A percentile compares a stretch with the other conserved stretches of the same genome.
Evolutionary conservation across 2,797 vertebrate genomes (phyloP).

Genomic region (Melanotaenia pygmaea): DNA sequence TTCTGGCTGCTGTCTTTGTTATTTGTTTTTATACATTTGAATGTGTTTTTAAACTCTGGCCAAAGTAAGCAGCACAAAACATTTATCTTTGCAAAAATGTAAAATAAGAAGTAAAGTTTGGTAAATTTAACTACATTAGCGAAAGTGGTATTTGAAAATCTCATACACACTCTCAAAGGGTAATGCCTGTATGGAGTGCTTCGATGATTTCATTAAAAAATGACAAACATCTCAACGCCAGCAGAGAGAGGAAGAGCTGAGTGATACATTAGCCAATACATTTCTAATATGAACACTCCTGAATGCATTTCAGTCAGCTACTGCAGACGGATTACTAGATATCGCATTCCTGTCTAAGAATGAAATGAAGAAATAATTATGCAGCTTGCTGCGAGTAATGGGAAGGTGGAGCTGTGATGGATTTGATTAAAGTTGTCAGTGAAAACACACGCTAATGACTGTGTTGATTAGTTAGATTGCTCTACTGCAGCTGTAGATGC

Average conservation of each 20-base stretch:
- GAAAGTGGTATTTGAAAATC: conserved; percentile 23
- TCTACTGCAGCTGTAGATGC: conserved; percentile 64
- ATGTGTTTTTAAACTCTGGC: background rate
- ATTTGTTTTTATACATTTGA: background rate
- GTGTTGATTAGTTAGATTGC: conserved; percentile 81
- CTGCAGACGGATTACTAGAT: conserved; percentile 75
- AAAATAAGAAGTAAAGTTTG: background rate
- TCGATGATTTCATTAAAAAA: conserved; percentile 61
- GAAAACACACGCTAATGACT: conserved; percentile 81
- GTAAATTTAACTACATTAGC: background rate
- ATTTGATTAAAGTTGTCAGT: conserved; percentile 81
- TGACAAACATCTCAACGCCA: conserved; percentile 57
- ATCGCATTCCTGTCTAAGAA: conserved; percentile 74
- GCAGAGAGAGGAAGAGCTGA: conserved; percentile 53
- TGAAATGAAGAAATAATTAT: conserved; percentile 83
- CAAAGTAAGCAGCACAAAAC: background rate
- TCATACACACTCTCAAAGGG: conserved; percentile 23
- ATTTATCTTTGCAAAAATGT: background rate
- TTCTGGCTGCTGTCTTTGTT: conserved; percentile 4
- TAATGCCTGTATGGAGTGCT: conserved; percentile 45
- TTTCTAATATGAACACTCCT: conserved; percentile 64
- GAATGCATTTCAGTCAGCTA: conserved; percentile 69
- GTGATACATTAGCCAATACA: conserved; percentile 61
- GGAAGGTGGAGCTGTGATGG: conserved; percentile 70
- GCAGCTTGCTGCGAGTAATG: conserved; percentile 64